Evolutionary conservation across 2,113 vertebrate species (phyloP).

Genomic region (Oncorhynchus nerka): DNA sequence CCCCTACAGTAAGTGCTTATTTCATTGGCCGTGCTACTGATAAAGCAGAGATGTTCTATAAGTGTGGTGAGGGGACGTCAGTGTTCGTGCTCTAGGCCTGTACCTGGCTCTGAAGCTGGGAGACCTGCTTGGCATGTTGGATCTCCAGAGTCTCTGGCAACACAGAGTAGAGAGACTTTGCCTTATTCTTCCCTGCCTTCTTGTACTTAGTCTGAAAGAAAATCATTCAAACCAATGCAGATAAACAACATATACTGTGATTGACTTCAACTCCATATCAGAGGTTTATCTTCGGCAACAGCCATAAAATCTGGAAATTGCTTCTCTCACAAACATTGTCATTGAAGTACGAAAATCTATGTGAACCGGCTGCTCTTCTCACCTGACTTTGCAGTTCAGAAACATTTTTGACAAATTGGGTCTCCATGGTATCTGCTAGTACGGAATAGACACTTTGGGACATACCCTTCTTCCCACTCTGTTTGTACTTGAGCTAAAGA

Average conservation of each 20-base stretch:
- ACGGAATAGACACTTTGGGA: constrained; percentile 33
- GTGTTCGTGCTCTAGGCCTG: not conserved
- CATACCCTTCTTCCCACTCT: constrained; percentile 74
- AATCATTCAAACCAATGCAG: not conserved
- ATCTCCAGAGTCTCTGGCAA: too few species aligned
- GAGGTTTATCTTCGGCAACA: too few species aligned
- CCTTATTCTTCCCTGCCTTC: constrained; percentile 42
- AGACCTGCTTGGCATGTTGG: not conserved
- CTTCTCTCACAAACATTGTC: too few species aligned
- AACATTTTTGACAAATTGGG: constrained; percentile 22
- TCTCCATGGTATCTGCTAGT: constrained; percentile 37
- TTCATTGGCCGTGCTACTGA: not conserved
- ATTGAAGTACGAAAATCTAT: not conserved
- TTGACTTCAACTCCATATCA: too few species aligned
- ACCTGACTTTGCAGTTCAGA: constrained; percentile 38
- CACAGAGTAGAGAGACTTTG: constrained; percentile 36
- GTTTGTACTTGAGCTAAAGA: constrained; percentile 72
- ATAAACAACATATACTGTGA: not conserved
- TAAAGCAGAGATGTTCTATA: not conserved
- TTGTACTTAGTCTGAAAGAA: constrained; percentile 55
- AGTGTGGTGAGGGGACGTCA: not conserved
- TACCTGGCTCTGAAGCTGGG: constrained; percentile 61
- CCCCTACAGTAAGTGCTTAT: not conserved
- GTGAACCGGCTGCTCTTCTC: not conserved
- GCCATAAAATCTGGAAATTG: too few species aligned